Percentiles rank a stretch among this genome's conserved stretches.
Evolutionary conservation across 53 echinoderm and acorn worm genomes (phyloP).

Genomic region (Apostichopus leukothele): DNA sequence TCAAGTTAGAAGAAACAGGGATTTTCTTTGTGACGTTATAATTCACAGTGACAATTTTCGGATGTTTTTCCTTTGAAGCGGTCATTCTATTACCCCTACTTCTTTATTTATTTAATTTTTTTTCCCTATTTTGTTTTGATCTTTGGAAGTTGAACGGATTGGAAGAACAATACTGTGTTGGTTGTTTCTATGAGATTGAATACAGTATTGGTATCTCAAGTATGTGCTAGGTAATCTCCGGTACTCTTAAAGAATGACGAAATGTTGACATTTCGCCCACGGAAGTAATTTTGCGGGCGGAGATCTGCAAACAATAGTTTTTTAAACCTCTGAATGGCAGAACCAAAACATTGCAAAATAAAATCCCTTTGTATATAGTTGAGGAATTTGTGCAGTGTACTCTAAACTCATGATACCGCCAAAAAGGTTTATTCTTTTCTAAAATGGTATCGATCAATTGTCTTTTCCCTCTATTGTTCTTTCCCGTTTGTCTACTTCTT

Average conservation of each 20-base stretch:
- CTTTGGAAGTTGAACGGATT: neutral
- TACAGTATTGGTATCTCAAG: conserved; percentile 21
- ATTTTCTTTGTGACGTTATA: no score
- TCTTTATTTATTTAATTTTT: neutral
- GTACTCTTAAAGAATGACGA: neutral
- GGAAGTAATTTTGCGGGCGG: conserved; percentile 18
- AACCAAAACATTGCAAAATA: neutral
- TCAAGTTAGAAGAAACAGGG: no score
- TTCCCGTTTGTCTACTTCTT: no score
- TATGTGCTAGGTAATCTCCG: conserved; percentile 17
- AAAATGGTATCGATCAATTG: no score
- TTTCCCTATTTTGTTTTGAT: neutral
- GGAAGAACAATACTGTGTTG: neutral
- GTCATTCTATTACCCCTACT: neutral
- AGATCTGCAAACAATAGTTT: conserved; percentile 1
- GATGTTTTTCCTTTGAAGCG: no score
- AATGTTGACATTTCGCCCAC: conserved; percentile 39
- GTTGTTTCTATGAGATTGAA: neutral
- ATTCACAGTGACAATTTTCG: no score
- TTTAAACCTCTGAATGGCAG: neutral
- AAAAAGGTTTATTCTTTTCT: no score
- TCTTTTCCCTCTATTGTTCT: no score
- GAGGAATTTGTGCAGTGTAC: no score
- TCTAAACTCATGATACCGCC: no score
- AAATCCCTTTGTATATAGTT: neutral